Percentiles rank a stretch among this genome's conserved stretches.
Evolutionary conservation across 2,113 vertebrate species (phyloP).

Genomic region (Sapayoa aenigma): DNA sequence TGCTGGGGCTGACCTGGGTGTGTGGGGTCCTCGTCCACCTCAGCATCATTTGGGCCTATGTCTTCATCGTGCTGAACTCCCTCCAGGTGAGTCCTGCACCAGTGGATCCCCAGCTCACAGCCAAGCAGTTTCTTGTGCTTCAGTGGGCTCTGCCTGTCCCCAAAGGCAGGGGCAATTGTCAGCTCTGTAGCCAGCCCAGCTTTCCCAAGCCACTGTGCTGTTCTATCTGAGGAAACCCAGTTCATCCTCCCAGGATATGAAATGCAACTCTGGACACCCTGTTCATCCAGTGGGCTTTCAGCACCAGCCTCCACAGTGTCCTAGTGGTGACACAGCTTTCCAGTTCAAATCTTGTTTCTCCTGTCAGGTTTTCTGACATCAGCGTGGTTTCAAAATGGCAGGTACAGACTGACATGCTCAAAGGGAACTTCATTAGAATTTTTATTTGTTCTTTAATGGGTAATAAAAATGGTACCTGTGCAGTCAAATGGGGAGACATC

Average conservation of each 20-base stretch:
- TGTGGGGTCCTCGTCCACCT: conserved; percentile 88
- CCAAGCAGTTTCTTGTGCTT: not conserved
- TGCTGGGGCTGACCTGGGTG: conserved; percentile 90
- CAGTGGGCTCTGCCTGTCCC: not conserved
- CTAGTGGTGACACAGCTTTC: not conserved
- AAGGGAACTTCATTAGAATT: not conserved
- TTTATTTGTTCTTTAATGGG: not conserved
- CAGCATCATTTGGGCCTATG: conserved; percentile 79
- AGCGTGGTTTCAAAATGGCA: not conserved
- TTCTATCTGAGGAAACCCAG: not conserved
- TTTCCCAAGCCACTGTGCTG: not conserved
- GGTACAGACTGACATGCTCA: not conserved
- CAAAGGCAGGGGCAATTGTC: not conserved
- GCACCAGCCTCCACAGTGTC: not conserved
- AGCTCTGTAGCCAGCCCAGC: not conserved
- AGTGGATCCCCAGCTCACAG: not conserved
- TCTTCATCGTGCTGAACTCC: conserved; percentile 86
- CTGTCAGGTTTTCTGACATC: not conserved
- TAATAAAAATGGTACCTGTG: not conserved
- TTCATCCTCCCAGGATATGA: not conserved
- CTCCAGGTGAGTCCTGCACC: conserved; percentile 80
- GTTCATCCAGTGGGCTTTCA: not conserved
- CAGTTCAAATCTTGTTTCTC: not conserved
- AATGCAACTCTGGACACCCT: not conserved
- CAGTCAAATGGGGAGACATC: not conserved